Evolutionary conservation across 2,888 invertebrate genomes (phyloP), one percentile per base, ranked within the genome.

Genomic region (Hecatera dysodea): DNA sequence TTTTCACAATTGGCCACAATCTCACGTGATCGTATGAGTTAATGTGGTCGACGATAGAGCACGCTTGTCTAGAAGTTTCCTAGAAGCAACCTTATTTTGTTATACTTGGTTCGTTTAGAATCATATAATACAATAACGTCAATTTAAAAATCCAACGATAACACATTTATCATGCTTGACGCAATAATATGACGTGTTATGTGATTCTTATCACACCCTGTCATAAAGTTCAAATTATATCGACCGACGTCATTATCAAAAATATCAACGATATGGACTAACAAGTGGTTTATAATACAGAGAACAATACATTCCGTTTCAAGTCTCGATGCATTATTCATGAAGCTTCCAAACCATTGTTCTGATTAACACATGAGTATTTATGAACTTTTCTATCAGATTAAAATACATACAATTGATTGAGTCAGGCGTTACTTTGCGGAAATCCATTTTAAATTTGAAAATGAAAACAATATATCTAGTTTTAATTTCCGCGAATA

Each of bases 251-350:
- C 69, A 55, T 42, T 27, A 22, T 29, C 22, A 42, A 73, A 63
- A 19, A 52, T 36, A 36, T 29, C 48, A 50, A 17, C 42, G 6
- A 19, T 44, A 44, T 44, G 19, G 6, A 24, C n/a, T 55, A 76
- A 60, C 59, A 68, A 67, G 59, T 55, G 59, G 59, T 67, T 59
- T 59, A n/a, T 39, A 72, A 44, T 12, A 29, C 15, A 61, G n/a
- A 33, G 12, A 52, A 64, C 15, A 53, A 44, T 36, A 62, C 1
- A 44, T 52, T 56, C 7, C 1, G 19, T 56, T 33, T 44, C 17
- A 24, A 27, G 15, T 67, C 52, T 36, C 19, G 44, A 53, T 2
- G 15, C 22, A 44, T 55, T 46, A 46, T 19, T 44, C 36, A 22
- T 65, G 19, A 50, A 29, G 39, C 27, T 39, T 22, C 6, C 19